Base-by-base conservation (phyloP, 2,797 vertebrate species). In the Enteromius radiatus region DNA sequence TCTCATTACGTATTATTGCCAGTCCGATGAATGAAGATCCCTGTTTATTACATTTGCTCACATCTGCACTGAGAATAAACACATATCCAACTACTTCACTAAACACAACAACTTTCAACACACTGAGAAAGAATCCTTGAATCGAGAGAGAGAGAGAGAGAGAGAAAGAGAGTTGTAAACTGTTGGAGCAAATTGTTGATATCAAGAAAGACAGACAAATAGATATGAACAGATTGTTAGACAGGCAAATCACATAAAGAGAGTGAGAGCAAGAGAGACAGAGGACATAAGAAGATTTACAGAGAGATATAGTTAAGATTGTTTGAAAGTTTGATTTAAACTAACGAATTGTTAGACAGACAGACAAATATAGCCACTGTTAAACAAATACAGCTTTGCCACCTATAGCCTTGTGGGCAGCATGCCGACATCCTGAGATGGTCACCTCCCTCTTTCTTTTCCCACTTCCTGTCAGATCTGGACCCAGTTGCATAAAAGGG, bases 1-100 rank as follows among this genome's bases (percentile, higher is more conserved):
- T 69, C 33, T 71, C 26, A 9, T 36, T 41, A 36, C 11, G 2
- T 71, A 61, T 80, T 80, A 80, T 70, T 78, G 68, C 76, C 64
- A 70, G 41, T 59, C 49, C 67, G 19, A 38, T 41, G 47, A 83
- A 61, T 43, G 21, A 82, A 75, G 74, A 54, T 83, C 70, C 43
- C 75, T 28, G 64, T 69, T 78, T 78, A 71, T 68, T 33, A 76
- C 63, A 61, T 69, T 63, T 41, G 31, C 43, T 41, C 59, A 76
- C 38, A 76, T 45, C 54, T 63, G 56, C 38, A 31, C 38, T 61
- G 38, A 76, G 21, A 43, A 76, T 75, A 8, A 76, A 76, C 75
- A 56, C 12, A 14, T 31, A 45, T 43, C 56, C 56, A 47, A n/a
- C 41, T 71, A 63, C 68, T 71, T 59, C 41, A 79, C 49, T 21